These are phyloP conservation scores for Lutraria lutraria DNA, from an alignment of 2,888 invertebrate species.

Conservation along the genomic window DNA sequence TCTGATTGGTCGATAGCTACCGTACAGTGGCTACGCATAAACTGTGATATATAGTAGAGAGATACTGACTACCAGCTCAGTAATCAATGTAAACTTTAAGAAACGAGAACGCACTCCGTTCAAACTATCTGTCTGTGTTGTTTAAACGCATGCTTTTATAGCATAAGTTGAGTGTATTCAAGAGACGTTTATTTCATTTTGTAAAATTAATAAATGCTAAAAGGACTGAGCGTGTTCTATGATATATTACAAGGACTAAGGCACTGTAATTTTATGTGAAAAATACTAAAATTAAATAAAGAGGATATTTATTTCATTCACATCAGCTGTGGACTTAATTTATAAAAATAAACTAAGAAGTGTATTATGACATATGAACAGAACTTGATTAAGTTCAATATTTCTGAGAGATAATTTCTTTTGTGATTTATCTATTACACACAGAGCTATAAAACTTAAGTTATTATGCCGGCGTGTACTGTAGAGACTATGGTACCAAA, in stretches of 20 bases:
- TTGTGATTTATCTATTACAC: not conserved
- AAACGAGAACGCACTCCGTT: not conserved
- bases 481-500: constrained; percentile 61
- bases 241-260: not conserved
- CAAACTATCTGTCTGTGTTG: not conserved
- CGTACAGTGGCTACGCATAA: constrained; percentile 17
- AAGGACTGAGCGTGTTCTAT: not conserved
- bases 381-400: not conserved
- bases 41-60: constrained; percentile 33
- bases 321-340: not conserved
- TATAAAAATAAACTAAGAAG: too few species aligned
- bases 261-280: not conserved
- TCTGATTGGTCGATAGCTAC: constrained; percentile 56
- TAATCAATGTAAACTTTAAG: constrained; percentile 20
- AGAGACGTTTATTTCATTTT: not conserved
- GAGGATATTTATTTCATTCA: not conserved
- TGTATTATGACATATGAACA: not conserved
- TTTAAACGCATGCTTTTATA: constrained; percentile 32
- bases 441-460: not conserved
- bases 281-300: not conserved
- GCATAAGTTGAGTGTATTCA: not conserved
- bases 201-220: not conserved
- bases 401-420: not conserved
- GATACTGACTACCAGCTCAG: constrained; percentile 31
- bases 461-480: constrained; percentile 61